Evolutionary conservation across 2,888 invertebrate genomes (phyloP).

Genomic region (Synanthedon formicaeformis): DNA sequence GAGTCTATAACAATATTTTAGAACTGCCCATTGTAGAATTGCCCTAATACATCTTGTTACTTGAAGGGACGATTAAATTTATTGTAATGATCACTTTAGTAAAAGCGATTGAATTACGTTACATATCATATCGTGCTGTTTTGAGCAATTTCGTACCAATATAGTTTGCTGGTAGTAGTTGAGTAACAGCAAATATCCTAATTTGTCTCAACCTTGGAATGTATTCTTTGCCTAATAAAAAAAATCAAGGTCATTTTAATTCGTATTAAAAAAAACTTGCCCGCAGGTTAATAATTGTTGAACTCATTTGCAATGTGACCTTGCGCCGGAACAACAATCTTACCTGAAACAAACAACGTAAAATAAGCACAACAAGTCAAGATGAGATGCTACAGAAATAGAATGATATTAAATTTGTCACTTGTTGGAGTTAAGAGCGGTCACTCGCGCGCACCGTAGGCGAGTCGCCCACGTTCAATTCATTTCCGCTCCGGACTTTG

Average conservation of each 20-base stretch:
- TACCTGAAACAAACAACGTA: conserved; percentile 38
- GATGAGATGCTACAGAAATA: conserved; percentile 34
- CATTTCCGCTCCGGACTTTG: conserved; percentile 46
- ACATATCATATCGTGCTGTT: conserved; percentile 27
- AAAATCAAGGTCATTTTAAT: not conserved
- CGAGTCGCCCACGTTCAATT: conserved; percentile 51
- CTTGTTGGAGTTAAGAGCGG: conserved; percentile 36
- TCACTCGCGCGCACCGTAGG: conserved; percentile 45
- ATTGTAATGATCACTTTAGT: conserved; percentile 39
- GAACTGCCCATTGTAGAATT: conserved; percentile 28
- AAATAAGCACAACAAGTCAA: conserved; percentile 20
- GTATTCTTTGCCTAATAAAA: not conserved
- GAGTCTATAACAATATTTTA: conserved; percentile 14
- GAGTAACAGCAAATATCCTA: not conserved
- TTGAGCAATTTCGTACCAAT: not conserved
- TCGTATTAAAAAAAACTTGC: not conserved
- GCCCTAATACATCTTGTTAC: conserved; percentile 53
- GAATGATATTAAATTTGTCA: conserved; percentile 48
- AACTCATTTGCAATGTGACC: not conserved
- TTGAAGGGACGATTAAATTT: conserved; percentile 51
- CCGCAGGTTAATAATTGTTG: not conserved
- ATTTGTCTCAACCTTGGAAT: not conserved
- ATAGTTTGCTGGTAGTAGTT: too few species aligned
- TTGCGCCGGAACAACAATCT: conserved; percentile 17
- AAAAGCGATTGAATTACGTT: conserved; percentile 45